These are phyloP conservation scores for Byasa hedistus DNA, from an alignment of 2,888 invertebrate species.

Conservation along the genomic window DNA sequence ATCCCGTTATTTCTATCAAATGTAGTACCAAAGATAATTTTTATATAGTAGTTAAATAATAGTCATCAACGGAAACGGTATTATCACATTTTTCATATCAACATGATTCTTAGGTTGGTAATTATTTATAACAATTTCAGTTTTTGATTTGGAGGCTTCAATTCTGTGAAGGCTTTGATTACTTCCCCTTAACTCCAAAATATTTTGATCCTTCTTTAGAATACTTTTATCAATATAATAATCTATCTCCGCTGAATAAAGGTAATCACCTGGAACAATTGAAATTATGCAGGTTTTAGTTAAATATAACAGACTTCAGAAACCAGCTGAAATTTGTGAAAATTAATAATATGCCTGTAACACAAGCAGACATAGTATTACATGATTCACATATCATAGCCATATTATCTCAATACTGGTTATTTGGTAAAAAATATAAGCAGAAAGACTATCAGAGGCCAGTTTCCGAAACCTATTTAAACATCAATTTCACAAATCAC, in stretches of 20 bases:
- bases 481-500: no score
- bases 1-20: conserved; percentile 65
- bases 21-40: conserved; percentile 55
- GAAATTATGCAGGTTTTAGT: background rate
- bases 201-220: conserved; percentile 51
- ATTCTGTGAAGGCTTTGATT: conserved; percentile 54
- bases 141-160: conserved; percentile 42
- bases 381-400: no score
- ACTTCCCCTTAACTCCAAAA: conserved; percentile 55
- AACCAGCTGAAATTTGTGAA: background rate
- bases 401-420: no score
- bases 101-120: conserved; percentile 59
- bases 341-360: no score
- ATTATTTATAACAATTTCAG: conserved; percentile 52
- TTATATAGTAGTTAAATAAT: background rate
- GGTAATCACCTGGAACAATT: conserved; percentile 71
- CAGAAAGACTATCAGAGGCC: no score
- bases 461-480: no score
- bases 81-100: conserved; percentile 60
- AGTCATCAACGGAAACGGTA: conserved; percentile 40
- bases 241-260: conserved; percentile 68
- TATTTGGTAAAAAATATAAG: no score
- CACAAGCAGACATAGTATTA: no score
- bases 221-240: conserved; percentile 47
- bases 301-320: background rate